phyloP scores from a whole-genome alignment of 2,797 vertebrate genomes.

The Gymnopithys bicolor region DNA sequence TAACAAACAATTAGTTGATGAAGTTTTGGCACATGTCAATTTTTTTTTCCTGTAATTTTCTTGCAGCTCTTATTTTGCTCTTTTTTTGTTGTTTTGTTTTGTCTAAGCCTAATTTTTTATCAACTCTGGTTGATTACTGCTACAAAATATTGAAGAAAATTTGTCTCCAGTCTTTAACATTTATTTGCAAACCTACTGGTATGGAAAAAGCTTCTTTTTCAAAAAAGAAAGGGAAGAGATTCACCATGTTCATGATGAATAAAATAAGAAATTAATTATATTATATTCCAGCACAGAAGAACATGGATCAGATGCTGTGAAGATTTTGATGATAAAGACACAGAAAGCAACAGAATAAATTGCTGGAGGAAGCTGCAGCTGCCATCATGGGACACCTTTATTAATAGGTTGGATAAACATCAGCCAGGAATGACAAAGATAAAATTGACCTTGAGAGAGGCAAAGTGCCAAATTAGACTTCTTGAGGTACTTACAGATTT shows the following conservation, averaged over 20 bases:
- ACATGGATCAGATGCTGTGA: background rate
- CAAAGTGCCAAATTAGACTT: background rate
- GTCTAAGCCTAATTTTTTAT: background rate
- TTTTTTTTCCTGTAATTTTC: background rate
- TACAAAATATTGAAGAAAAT: background rate
- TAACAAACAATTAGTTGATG: background rate
- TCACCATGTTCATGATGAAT: background rate
- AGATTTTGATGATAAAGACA: background rate
- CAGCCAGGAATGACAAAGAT: background rate
- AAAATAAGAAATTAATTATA: background rate
- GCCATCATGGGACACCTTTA: background rate
- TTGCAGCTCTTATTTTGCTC: background rate
- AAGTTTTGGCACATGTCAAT: background rate
- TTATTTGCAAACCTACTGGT: background rate
- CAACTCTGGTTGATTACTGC: background rate
- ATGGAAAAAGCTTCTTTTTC: background rate
- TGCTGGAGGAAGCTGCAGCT: background rate
- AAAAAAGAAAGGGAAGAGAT: background rate
- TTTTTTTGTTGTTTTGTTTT: background rate
- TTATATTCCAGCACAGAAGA: background rate
- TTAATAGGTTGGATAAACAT: background rate
- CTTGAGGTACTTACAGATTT: background rate
- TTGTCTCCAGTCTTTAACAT: background rate
- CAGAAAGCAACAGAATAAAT: background rate
- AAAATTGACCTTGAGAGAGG: constrained; percentile 14